Percentiles rank a stretch among this genome's conserved stretches.
These are phyloP conservation scores for Brachionus manjavacas DNA, from an alignment of 1,140 invertebrate species.

Conservation along the genomic window DNA sequence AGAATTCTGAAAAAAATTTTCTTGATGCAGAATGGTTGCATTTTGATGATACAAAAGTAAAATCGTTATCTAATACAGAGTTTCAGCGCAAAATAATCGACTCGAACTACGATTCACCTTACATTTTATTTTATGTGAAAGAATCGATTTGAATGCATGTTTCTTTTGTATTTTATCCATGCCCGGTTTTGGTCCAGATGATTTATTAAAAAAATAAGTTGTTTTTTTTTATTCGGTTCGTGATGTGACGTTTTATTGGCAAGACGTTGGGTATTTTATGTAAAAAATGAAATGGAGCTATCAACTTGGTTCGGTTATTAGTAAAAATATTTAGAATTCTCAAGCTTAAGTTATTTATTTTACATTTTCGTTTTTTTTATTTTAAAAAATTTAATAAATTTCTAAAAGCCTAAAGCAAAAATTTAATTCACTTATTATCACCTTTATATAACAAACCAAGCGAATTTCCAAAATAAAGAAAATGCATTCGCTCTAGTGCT, in stretches of 20 bases:
- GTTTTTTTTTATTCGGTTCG: background rate
- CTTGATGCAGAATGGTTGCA: constrained; percentile 16
- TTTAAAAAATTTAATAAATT: background rate
- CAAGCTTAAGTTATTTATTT: constrained; percentile 23
- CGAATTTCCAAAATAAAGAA: too few relatives aligned
- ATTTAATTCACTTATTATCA: background rate
- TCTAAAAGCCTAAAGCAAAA: background rate
- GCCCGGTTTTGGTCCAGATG: background rate
- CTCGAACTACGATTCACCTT: constrained; percentile 30
- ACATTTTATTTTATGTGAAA: constrained; percentile 21
- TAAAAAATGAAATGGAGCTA: background rate
- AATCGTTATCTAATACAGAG: constrained; percentile 9
- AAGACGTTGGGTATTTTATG: background rate
- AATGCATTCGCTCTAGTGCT: too few relatives aligned
- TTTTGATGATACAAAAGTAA: constrained; percentile 32
- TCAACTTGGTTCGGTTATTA: background rate
- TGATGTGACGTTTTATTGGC: background rate
- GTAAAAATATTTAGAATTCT: constrained; percentile 29
- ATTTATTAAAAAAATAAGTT: background rate
- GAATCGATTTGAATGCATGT: background rate
- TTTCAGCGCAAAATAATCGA: constrained; percentile 36
- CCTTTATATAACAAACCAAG: too few relatives aligned
- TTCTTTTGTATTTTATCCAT: background rate
- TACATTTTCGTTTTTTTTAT: background rate
- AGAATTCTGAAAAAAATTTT: background rate